Evolutionary conservation across 92 coral and sea anemone species (phyloP), one percentile per base, ranked within the genome.

Genomic region (Isaurus tuberculatus): DNA sequence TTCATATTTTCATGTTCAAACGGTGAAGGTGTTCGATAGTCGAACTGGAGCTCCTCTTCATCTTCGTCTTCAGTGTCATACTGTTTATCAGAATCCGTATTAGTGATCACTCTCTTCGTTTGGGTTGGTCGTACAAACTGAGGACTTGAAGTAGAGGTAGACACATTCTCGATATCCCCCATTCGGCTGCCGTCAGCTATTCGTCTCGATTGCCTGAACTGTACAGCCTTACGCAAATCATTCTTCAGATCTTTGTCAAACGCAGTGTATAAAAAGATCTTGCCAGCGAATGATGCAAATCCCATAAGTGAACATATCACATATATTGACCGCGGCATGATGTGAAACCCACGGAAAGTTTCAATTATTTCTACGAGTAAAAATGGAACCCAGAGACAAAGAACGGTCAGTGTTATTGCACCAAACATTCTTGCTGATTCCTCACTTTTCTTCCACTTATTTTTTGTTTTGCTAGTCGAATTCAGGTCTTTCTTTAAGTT

Each of bases 301-400:
- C 70, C 82, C 14, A 58, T 9, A 13, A 77, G 70, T 57, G 69
- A 58, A 57, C 82, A 77, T 77, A 77, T 43, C 7, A 77, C 70
- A 60, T 77, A 77, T 19, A 77, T 10, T 34, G 82, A 77, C 5
- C 82, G 82, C 23, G 82, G 82, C 82, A 77, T 77, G 5, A 77
- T 58, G 15, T 34, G 25, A 9, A 17, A 42, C 19, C 82, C 82
- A 51, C 64, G 5, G 43, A 77, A 77, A 4, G 82, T 22, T 20
- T 77, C 82, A 9, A 77, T 77, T 20, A 57, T 32, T 60, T 77
- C 82, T 40, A 77, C 82, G 28, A 77, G 70, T 33, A 58, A 60
- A 33, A 58, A 34, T 40, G 82, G 82, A 42, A 77, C 23, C 82
- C 82, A 77, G 30, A 60, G 68, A 67, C 69, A 57, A 23, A 77